Base-by-base conservation (phyloP, 2,797 vertebrate genomes). In the Myotis daubentonii region DNA sequence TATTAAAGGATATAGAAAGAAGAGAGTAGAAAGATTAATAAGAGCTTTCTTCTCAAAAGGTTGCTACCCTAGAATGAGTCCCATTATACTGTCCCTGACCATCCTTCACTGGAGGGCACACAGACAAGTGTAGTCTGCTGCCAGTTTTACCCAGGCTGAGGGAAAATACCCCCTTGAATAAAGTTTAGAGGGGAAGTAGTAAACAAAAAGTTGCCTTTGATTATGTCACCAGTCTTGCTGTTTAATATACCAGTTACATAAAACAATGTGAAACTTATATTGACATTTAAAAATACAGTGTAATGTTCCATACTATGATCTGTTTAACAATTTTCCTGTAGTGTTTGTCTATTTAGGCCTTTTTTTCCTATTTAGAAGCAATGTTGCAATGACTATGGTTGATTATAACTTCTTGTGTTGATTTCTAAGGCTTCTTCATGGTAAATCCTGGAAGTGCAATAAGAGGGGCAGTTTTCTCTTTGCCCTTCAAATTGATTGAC, bases 31-130 rank as follows among this genome's bases (percentile, higher is more conserved):
- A 68, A 79, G 10, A 33, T 51, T 75, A 65, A 71, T 17, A 70
- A 74, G n/a, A 81, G 55, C 22, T 87, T 92, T 71, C 55, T 84
- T 87, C 22, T 44, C 51, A 53, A 78, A 44, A 4, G 23, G 15
- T 38, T 41, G 8, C 16, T 44, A 51, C 66, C 41, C 36, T 36
- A 49, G 36, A 85, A 10, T 8, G 20, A 80, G 20, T 44, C 6
- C n/a, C 9, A 0, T 1, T 3, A 2, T 17, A 23, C 17, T 4
- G 2, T 19, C 8, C 3, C 74, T 17, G 4, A 20, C 28, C 2
- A 33, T 25, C 25, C 30, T 38, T 74, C 30, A 20, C 8, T 47
- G 11, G 8, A 23, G 30, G 53, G 28, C 0, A 41, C 38, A 6
- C 66, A 55, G 41, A n/a, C 17, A 22, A n/a, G 11, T 15, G 30